These are phyloP conservation scores for Eupithecia vulgata DNA, from an alignment of 2,888 invertebrate genomes.

Conservation along the genomic window DNA sequence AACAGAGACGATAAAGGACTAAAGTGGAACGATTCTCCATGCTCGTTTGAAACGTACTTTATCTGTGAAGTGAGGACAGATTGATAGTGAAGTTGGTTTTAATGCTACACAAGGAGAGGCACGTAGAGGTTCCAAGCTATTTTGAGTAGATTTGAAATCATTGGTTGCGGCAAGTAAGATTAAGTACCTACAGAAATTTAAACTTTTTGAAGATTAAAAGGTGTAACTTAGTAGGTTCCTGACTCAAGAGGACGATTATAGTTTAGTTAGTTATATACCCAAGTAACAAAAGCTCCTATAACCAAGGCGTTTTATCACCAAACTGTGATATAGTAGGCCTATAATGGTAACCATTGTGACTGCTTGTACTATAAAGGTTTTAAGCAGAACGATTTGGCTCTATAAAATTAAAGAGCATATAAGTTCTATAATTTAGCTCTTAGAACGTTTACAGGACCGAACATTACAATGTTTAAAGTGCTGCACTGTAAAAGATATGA, in stretches of 20 bases:
- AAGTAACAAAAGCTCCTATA: too few relatives aligned
- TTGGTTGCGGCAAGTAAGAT: not conserved
- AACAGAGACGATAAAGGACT: slow-evolving; percentile 95
- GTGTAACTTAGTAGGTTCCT: not conserved
- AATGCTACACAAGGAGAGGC: not conserved
- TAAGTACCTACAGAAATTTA: not conserved
- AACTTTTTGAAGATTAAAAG: not conserved
- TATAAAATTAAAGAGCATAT: too few relatives aligned
- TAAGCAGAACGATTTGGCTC: too few relatives aligned
- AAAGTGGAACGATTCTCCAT: slow-evolving; percentile 97
- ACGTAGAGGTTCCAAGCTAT: slow-evolving; percentile 1
- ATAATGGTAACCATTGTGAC: too few relatives aligned
- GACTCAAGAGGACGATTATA: not conserved
- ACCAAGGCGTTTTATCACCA: too few relatives aligned
- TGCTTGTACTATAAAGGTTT: too few relatives aligned
- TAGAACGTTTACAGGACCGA: too few relatives aligned
- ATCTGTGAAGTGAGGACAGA: slow-evolving; percentile 92
- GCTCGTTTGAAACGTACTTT: slow-evolving; percentile 96
- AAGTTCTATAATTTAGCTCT: too few relatives aligned
- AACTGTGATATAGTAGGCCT: too few relatives aligned
- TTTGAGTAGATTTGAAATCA: not conserved
- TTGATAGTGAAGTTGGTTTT: slow-evolving; percentile 52
- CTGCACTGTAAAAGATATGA: too few relatives aligned
- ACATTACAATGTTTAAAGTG: too few relatives aligned
- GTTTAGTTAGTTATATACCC: not conserved